phyloP scores from a whole-genome alignment of 2,888 invertebrate genomes.

The Doris montereyensis region DNA sequence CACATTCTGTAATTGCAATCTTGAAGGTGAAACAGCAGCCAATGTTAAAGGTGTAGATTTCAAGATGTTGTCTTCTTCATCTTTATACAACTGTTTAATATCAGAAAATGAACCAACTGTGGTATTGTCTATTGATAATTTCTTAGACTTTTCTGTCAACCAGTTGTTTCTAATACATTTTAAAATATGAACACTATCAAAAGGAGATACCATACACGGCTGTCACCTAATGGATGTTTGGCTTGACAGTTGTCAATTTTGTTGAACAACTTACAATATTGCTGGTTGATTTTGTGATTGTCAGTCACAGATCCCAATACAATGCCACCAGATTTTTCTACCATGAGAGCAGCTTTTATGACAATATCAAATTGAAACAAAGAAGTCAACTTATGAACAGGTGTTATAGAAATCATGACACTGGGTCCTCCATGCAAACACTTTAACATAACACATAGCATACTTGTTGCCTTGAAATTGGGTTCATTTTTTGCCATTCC shows the following conservation, averaged over 20 bases:
- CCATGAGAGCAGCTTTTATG: background rate
- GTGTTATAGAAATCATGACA: background rate
- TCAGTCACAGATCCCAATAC: background rate
- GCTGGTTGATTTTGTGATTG: background rate
- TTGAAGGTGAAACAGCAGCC: background rate
- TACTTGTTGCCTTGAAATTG: too few species aligned
- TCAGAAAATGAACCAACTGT: background rate
- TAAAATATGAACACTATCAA: too few species aligned
- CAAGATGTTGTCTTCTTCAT: background rate
- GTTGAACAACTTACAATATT: background rate
- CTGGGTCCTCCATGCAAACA: background rate
- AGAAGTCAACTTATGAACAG: background rate
- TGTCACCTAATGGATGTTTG: background rate
- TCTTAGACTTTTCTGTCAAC: background rate
- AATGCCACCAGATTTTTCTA: background rate
- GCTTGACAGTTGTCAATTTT: background rate
- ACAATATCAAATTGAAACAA: background rate
- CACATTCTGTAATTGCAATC: background rate
- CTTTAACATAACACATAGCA: background rate
- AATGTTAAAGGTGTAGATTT: background rate
- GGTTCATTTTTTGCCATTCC: background rate
- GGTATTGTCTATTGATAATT: background rate
- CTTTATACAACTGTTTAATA: background rate
- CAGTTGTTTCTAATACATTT: background rate
- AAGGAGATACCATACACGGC: background rate